Base-by-base conservation (phyloP, 2,113 vertebrate genomes). In the Austrofundulus limnaeus region DNA sequence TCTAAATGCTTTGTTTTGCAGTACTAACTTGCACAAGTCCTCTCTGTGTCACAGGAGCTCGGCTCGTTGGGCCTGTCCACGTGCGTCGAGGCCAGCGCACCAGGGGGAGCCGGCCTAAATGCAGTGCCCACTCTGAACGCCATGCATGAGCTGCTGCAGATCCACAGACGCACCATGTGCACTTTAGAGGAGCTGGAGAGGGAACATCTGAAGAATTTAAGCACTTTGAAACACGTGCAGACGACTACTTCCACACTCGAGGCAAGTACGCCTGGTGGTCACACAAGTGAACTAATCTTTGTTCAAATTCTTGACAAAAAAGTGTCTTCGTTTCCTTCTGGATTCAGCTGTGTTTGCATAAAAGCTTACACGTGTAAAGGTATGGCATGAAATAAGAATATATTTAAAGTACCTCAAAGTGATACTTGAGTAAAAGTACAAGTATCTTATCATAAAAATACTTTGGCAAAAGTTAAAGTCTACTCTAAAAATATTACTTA, bases 161-260 rank as follows among this genome's bases (percentile, higher is more conserved):
- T 94, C 82, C 93, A 96, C 55, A 90, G 91, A 57, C 94, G 93
- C 56, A 91, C 87, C 45, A 93, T 95, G 86, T 88, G 88, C 74
- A 78, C 85, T 72, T 89, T 95, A 78, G 94, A 98, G 85, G 94
- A 95, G 63, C 88, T 94, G 23, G 95, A 98, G 88, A 93, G 83
- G 0, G 94, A 96, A 46, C 94, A 97, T 63, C 78, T 96, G 53
- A 98, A 95, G 90, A 89, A 90, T 66, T 91, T 89, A 75, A 96
- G 94, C 68, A 94, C 94, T 70, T 90, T 98, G 91, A 94, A 97
- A 48, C 93, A 97, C 64, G 85, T 97, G 3, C 95, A 97, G 87
- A 94, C 88, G 84, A 94, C 82, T 92, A 95, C 95, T 80, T 82
- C 92, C 64, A 95, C 95, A 72, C 89, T 97, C 54, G 98, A 96